phyloP scores from a whole-genome alignment of 2,113 vertebrate genomes.

The Progne subis region DNA sequence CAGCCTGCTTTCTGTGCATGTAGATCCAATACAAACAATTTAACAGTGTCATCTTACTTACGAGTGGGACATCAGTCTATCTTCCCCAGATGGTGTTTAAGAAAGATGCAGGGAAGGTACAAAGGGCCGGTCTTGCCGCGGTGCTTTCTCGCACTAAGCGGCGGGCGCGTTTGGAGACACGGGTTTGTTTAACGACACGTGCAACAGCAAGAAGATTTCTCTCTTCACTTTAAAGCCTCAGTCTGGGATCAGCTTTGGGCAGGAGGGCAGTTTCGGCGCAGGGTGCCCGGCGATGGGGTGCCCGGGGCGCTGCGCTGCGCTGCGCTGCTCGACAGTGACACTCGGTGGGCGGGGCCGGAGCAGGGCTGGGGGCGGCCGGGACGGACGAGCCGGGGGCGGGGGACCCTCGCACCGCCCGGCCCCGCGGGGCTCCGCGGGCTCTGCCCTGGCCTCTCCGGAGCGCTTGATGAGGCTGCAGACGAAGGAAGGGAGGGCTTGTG shows the following conservation, averaged over 20 bases:
- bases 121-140: background rate
- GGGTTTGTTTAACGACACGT: background rate
- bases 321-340: constrained; percentile 35
- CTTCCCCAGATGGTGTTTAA: background rate
- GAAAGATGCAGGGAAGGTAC: accelerated
- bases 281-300: background rate
- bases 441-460: background rate
- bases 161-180: accelerated
- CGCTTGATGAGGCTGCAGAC: background rate
- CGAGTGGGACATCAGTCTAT: background rate
- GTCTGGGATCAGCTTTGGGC: background rate
- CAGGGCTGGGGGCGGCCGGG: background rate
- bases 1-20: background rate
- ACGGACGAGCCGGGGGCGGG: accelerated
- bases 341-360: background rate
- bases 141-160: background rate
- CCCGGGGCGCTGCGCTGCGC: background rate
- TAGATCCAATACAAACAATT: background rate
- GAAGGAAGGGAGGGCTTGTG: background rate
- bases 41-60: background rate
- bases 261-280: accelerated
- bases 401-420: background rate
- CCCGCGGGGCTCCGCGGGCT: background rate
- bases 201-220: background rate
- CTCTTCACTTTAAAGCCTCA: background rate